Percentiles rank a stretch among this genome's conserved stretches.
Evolutionary conservation across 53 echinoderm and acorn worm species (phyloP).

Genomic region (Echinometra lucunter): DNA sequence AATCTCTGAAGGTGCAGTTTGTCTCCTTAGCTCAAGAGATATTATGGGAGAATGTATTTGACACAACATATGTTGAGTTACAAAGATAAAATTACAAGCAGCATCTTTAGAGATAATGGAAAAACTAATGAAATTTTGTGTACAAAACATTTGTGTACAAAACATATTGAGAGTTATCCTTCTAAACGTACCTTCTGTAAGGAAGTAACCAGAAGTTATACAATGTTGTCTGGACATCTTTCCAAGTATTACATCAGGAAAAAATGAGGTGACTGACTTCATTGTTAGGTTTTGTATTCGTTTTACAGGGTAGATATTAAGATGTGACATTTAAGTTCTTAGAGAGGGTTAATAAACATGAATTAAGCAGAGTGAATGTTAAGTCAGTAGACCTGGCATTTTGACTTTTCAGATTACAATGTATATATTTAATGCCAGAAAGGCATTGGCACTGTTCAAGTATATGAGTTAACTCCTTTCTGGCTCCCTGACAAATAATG

Average conservation of each 20-base stretch:
- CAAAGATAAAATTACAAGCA: no score
- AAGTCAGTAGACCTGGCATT: background rate
- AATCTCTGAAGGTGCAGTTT: no score
- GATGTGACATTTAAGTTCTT: background rate
- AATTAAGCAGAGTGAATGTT: background rate
- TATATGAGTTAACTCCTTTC: background rate
- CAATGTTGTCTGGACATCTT: slow-evolving; percentile 31
- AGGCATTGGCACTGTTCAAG: background rate
- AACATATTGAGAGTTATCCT: no score
- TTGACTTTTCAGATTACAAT: background rate
- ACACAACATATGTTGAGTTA: no score
- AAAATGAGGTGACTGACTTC: background rate
- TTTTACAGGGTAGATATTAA: background rate
- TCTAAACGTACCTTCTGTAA: background rate
- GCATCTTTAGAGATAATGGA: no score
- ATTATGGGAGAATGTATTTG: no score
- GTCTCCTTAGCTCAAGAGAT: no score
- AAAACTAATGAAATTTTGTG: no score
- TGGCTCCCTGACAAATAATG: background rate
- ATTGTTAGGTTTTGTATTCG: background rate
- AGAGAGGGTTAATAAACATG: background rate
- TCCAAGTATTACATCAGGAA: background rate
- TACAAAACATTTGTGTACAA: no score
- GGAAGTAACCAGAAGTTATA: background rate
- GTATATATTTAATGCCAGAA: background rate